Percentiles rank a stretch among this genome's conserved stretches.
Evolutionary conservation across 2,113 vertebrate species (phyloP).

Genomic region (Atrichornis clamosus): DNA sequence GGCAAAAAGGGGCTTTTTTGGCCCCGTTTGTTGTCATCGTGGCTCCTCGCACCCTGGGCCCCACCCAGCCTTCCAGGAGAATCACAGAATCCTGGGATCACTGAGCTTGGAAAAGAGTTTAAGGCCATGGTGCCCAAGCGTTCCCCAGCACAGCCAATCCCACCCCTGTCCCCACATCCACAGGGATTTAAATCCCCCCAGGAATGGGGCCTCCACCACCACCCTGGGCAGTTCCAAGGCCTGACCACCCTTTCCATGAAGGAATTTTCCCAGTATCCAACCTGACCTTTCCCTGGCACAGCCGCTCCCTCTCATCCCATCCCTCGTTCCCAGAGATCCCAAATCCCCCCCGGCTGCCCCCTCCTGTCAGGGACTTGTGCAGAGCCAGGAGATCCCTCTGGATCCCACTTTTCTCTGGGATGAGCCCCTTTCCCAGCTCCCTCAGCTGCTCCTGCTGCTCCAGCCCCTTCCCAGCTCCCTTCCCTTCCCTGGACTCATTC

Average conservation of each 20-base stretch:
- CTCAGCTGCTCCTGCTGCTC: background rate
- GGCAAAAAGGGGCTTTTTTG: background rate
- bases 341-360: background rate
- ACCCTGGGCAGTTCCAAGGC: background rate
- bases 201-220: rapidly evolving
- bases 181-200: background rate
- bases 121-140: background rate
- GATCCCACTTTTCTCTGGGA: background rate
- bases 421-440: background rate
- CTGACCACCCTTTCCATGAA: rapidly evolving
- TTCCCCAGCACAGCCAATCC: too few relatives aligned
- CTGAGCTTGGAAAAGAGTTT: background rate
- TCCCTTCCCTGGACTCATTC: background rate
- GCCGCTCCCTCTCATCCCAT: background rate
- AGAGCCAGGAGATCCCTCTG: background rate
- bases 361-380: background rate
- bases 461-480: background rate
- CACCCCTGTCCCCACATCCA: background rate
- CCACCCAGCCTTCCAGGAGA: background rate
- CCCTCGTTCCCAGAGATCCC: background rate
- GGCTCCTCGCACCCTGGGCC: background rate
- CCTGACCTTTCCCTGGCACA: background rate
- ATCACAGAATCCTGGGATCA: background rate
- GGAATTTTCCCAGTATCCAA: rapidly evolving
- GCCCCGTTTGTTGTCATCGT: too few relatives aligned